Evolutionary conservation across 1,140 invertebrate species (phyloP).

Genomic region (Neodiprion pinetum): DNA sequence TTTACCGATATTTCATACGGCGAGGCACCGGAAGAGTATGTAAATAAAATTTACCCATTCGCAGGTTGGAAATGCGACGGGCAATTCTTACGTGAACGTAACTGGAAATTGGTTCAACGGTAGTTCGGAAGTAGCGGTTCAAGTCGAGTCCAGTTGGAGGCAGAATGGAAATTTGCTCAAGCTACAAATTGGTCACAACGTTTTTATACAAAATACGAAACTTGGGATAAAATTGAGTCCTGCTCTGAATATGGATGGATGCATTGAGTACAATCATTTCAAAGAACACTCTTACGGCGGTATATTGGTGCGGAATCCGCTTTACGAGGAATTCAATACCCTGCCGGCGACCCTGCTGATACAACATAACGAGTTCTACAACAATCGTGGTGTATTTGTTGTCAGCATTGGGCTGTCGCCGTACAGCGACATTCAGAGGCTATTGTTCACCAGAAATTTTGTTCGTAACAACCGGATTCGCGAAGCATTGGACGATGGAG

Average conservation of each 20-base stretch:
- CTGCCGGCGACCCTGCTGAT: constrained; percentile 76
- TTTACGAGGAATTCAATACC: constrained; percentile 75
- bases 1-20: constrained; percentile 39
- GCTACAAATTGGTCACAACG: constrained; percentile 86
- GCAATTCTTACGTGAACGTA: constrained; percentile 80
- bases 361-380: constrained; percentile 87
- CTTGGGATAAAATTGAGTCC: constrained; percentile 83
- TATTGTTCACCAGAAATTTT: constrained; percentile 90
- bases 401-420: constrained; percentile 87
- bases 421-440: constrained; percentile 79
- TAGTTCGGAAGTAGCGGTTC: constrained; percentile 76
- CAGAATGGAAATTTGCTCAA: constrained; percentile 65
- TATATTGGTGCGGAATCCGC: constrained; percentile 85
- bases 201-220: constrained; percentile 78
- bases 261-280: constrained; percentile 90
- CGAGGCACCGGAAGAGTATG: not conserved
- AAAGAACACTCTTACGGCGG: constrained; percentile 81
- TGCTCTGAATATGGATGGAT: constrained; percentile 80
- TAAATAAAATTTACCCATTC: constrained; percentile 6
- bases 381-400: constrained; percentile 88
- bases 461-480: constrained; percentile 84
- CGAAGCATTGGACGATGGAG: constrained; percentile 81
- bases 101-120: constrained; percentile 86
- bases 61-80: constrained; percentile 76
- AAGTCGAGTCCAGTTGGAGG: constrained; percentile 82